phyloP scores from a whole-genome alignment of 2,888 invertebrate species.

The Cheilosia grossa region DNA sequence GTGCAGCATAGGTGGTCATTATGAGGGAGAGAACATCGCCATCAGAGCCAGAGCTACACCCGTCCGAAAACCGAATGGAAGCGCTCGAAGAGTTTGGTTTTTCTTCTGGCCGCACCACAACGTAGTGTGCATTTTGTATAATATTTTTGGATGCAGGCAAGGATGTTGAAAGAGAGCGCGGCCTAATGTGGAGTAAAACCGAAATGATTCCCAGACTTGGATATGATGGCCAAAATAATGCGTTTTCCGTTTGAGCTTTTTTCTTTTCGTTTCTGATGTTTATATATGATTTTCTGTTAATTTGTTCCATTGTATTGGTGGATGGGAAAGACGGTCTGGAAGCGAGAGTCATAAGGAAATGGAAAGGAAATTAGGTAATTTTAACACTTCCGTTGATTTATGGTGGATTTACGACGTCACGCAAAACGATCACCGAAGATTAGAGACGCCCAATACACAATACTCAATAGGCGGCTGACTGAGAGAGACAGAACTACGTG shows the following conservation, averaged over 20 bases:
- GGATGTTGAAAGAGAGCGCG: neutral
- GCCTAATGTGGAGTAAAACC: constrained; percentile 3
- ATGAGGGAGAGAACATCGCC: constrained; percentile 52
- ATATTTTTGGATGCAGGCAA: constrained; percentile 11
- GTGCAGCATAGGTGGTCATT: constrained; percentile 69
- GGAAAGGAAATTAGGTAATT: neutral
- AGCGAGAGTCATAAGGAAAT: neutral
- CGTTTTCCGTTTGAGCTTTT: neutral
- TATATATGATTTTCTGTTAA: neutral
- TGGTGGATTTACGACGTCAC: no score
- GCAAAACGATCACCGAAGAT: no score
- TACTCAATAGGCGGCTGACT: no score
- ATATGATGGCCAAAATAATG: neutral
- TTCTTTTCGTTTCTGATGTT: neutral
- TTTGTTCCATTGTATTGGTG: neutral
- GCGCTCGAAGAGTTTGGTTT: constrained; percentile 27
- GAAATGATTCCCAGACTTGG: constrained; percentile 14
- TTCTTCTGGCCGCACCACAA: neutral
- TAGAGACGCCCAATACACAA: no score
- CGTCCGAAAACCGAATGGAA: constrained; percentile 49
- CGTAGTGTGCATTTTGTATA: constrained; percentile 3
- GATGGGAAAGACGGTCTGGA: neutral
- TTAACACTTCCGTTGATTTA: neutral
- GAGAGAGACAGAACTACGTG: no score
- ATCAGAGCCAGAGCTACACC: constrained; percentile 1